Conservation (phyloP, 2,113 vertebrate genomes). For the Strix uralensis region DNA sequence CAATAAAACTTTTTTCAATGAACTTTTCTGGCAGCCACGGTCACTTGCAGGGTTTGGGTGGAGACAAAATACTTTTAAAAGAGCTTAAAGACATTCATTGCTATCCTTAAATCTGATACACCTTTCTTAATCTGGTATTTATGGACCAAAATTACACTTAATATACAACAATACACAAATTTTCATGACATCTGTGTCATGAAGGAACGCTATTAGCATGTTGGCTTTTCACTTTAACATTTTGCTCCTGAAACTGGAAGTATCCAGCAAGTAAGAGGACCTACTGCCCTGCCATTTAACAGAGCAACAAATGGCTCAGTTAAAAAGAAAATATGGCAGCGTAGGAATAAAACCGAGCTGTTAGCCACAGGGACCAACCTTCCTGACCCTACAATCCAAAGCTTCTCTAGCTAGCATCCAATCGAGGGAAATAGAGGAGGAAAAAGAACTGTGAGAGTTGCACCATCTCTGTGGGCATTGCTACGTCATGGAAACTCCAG, state of each 20-base stretch:
- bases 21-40: not conserved
- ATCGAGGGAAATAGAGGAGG: rapidly evolving
- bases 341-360: not conserved
- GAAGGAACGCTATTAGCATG: not conserved
- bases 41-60: not conserved
- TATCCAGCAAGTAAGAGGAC: not conserved
- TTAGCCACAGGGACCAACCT: not conserved
- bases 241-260: not conserved
- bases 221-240: not conserved
- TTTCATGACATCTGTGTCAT: not conserved
- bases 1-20: slow-evolving; percentile 70
- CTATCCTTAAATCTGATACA: not conserved
- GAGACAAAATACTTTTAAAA: not conserved
- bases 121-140: not conserved
- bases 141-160: not conserved
- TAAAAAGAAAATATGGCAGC: not conserved
- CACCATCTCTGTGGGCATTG: too few species aligned
- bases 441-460: not conserved
- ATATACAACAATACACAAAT: not conserved
- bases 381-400: not conserved
- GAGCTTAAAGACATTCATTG: not conserved
- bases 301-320: not conserved
- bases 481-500: not conserved
- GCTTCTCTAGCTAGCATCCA: not conserved
- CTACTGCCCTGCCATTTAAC: not conserved